phyloP scores from a whole-genome alignment of 2,888 invertebrate species.

The Synergus umbraculus region DNA sequence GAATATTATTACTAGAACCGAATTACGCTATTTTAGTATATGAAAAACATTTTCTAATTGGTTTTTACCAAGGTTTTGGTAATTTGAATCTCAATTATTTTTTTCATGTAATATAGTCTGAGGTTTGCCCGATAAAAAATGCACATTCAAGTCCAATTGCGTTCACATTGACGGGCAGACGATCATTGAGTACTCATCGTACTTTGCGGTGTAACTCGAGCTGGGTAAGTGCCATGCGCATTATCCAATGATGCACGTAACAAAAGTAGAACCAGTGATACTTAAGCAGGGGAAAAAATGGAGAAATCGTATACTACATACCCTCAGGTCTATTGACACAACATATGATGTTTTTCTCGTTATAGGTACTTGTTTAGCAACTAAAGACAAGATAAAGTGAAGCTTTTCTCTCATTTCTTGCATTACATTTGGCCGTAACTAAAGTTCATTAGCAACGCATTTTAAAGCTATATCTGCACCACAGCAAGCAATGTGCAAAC shows the following conservation, averaged over 20 bases:
- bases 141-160: neutral
- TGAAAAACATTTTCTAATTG: too few relatives aligned
- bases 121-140: neutral
- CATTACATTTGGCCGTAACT: slow-evolving; percentile 18
- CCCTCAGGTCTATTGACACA: slow-evolving; percentile 27
- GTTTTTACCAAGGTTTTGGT: too few relatives aligned
- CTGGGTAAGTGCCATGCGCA: neutral
- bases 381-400: slow-evolving; percentile 18
- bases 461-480: slow-evolving; percentile 23
- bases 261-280: neutral
- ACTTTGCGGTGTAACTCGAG: slow-evolving; percentile 9
- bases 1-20: neutral
- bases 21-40: neutral
- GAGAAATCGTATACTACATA: slow-evolving; percentile 7
- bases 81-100: neutral
- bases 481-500: neutral
- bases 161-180: neutral
- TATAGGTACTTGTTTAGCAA: neutral
- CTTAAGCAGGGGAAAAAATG: slow-evolving; percentile 13
- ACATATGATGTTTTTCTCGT: slow-evolving; percentile 20
- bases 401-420: slow-evolving; percentile 38
- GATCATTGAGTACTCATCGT: neutral
- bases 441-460: slow-evolving; percentile 33
- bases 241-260: neutral
- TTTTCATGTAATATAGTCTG: neutral